These are phyloP conservation scores for Zophobas morio DNA, from an alignment of 1,140 invertebrate genomes.

Conservation along the genomic window DNA sequence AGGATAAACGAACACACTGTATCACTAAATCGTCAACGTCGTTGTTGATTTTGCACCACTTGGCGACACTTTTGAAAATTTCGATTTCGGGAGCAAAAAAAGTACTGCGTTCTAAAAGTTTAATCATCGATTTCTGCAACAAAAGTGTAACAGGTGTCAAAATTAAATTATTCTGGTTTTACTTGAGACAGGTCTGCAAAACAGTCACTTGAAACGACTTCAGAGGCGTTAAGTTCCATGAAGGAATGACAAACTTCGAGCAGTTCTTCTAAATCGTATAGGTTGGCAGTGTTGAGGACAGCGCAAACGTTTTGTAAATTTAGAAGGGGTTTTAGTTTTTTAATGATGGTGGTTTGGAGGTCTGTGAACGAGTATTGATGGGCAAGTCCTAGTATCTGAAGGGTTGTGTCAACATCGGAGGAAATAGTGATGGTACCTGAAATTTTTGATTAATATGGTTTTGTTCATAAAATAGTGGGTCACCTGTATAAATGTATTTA, in stretches of 20 bases:
- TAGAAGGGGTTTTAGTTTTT: background rate
- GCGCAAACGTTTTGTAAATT: background rate
- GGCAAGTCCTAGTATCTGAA: background rate
- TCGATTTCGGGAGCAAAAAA: conserved; percentile 9
- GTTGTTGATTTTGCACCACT: conserved; percentile 7
- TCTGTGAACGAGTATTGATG: background rate
- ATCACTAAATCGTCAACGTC: background rate
- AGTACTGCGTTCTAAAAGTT: background rate
- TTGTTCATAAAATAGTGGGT: too few species aligned
- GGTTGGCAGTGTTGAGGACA: background rate
- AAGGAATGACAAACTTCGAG: background rate
- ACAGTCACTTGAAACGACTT: background rate
- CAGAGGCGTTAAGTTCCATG: background rate
- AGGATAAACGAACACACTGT: conserved; percentile 11
- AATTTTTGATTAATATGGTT: too few species aligned
- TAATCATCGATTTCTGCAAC: background rate
- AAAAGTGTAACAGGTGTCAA: background rate
- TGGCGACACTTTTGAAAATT: conserved; percentile 11
- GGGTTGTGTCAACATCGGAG: too few species aligned
- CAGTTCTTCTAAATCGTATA: background rate
- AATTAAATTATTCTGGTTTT: background rate
- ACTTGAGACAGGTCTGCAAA: background rate
- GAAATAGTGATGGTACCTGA: too few species aligned
- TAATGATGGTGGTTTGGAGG: background rate
- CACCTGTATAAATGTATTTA: too few species aligned